Evolutionary conservation across 2,113 vertebrate species (phyloP).

Genomic region (Rhinoderma darwinii): DNA sequence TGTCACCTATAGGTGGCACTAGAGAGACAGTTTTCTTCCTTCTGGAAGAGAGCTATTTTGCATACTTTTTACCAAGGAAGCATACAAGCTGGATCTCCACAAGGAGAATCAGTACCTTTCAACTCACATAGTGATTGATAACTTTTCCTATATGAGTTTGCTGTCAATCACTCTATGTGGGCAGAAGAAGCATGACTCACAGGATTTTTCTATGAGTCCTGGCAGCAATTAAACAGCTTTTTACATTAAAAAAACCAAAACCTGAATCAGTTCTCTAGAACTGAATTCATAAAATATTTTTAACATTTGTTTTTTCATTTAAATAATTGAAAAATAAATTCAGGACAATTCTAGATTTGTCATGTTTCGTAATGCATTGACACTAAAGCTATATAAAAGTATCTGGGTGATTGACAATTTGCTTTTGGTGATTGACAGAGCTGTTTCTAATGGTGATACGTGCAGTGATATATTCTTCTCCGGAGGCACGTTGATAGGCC

Average conservation of each 20-base stretch:
- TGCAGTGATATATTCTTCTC: conserved; percentile 42
- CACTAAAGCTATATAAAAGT: conserved; percentile 3
- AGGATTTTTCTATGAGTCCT: too few species aligned
- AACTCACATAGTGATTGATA: not conserved
- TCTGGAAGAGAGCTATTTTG: too few species aligned
- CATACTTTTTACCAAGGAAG: too few species aligned
- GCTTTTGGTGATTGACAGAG: conserved; percentile 8
- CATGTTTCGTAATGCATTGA: not conserved
- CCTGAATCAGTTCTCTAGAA: too few species aligned
- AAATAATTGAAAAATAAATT: not conserved
- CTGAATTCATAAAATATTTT: not conserved
- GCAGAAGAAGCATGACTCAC: too few species aligned
- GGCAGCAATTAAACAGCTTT: too few species aligned
- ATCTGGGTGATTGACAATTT: conserved; percentile 19
- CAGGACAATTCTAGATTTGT: not conserved
- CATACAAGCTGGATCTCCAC: too few species aligned
- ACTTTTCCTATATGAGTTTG: not conserved
- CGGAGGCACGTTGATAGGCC: conserved; percentile 33
- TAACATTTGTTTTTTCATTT: not conserved
- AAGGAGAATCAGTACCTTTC: too few species aligned
- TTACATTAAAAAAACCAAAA: too few species aligned
- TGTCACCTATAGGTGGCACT: too few species aligned
- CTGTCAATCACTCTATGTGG: too few species aligned
- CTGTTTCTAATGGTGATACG: not conserved
- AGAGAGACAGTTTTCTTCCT: too few species aligned